Base-by-base conservation (phyloP, 2,888 invertebrate genomes). In the Caradrina kadenii region DNA sequence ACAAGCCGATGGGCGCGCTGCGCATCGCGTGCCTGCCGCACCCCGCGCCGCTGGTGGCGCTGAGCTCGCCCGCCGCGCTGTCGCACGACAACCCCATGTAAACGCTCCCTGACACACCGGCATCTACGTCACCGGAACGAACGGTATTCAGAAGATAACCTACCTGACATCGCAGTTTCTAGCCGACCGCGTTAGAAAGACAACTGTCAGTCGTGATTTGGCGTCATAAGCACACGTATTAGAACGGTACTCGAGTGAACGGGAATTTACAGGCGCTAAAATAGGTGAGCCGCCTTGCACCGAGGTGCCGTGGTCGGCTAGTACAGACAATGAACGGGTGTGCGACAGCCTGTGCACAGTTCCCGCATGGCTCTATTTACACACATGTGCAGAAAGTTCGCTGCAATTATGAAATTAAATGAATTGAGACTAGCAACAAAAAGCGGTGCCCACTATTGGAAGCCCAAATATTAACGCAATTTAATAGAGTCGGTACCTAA, bases 1-100 rank as follows among this genome's bases (percentile, higher is more conserved):
- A 68, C 70, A 90, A 91, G 74, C 67, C 79, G 56, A 59, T 84
- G 62, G 88, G 87, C 77, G 81, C 90, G 50, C 78, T 92, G 58
- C 91, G 92, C 70, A 83, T 93, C 79, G 90, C 93, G 5, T 92
- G 90, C 76, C 75, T 91, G 8, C 22, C 75, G 42, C 79, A 69
- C 50, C 22, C 64, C 73, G 86, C 73, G 8, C 84, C 85, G 21
- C 79, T 81, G 45, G 69, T 83, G 39, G 64, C 88, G 11, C 74
- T 84, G 58, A 68, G 85, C 35, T 76, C 88, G 15, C 77, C 81
- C 45, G 63, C 72, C 63, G 50, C 65, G 8, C 55, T 79, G 21
- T 66, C 81, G 11, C 21, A 67, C 35, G 68, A 66, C 49, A 53
- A 49, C 56, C 13, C 53, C 19, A 50, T 78, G 31, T 82, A 76